A percentile compares a stretch with the other conserved stretches of the same genome.
phyloP scores from a whole-genome alignment of 2,797 vertebrate species.

The Chelonia mydas region DNA sequence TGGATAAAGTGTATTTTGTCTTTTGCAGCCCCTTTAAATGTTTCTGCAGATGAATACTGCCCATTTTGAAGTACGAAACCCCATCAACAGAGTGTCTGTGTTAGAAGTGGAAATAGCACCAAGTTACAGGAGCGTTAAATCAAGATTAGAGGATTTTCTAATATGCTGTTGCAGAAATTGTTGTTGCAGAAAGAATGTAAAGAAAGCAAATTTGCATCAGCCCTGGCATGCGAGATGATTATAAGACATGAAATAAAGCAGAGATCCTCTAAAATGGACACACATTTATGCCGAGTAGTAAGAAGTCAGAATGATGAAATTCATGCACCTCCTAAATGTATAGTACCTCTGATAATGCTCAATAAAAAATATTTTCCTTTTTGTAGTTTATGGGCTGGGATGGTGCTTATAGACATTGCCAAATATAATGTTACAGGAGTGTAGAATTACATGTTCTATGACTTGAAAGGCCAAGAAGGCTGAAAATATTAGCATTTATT shows the following conservation, averaged over 20 bases:
- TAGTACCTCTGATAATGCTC: conserved; percentile 8
- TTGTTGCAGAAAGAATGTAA: background rate
- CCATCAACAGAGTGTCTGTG: background rate
- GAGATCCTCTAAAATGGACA: conserved; percentile 30
- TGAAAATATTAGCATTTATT: conserved; percentile 35
- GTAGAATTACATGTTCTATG: conserved; percentile 12
- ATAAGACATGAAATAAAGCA: conserved; percentile 33
- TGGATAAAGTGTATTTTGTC: conserved; percentile 18
- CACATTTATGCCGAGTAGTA: conserved; percentile 42
- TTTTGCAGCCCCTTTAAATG: background rate
- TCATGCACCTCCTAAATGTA: conserved; percentile 20
- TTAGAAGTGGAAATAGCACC: background rate
- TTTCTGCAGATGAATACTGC: background rate
- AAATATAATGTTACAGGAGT: conserved; percentile 42
- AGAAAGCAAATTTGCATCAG: conserved; percentile 2
- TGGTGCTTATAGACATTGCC: conserved; percentile 43
- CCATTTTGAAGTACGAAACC: conserved; percentile 4
- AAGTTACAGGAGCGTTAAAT: conserved; percentile 26
- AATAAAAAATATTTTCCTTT: background rate
- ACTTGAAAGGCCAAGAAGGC: conserved; percentile 11
- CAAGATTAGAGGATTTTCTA: background rate
- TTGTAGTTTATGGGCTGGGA: conserved; percentile 25
- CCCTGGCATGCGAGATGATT: conserved; percentile 19
- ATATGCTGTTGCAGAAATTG: background rate
- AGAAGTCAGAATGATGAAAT: conserved; percentile 38